Evolutionary conservation across 2,113 vertebrate genomes (phyloP).

Genomic region (Galemys pyrenaicus): DNA sequence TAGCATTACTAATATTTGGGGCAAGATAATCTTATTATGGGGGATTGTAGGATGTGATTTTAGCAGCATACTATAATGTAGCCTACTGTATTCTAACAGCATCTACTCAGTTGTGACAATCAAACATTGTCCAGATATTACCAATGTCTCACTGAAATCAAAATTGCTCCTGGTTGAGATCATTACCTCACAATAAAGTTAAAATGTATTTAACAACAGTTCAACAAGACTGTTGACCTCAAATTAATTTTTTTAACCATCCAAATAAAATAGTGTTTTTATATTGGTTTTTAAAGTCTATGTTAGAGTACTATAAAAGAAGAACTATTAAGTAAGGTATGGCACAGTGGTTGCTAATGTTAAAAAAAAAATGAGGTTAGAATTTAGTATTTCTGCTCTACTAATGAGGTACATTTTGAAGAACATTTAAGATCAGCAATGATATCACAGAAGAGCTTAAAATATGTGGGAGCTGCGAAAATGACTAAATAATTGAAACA

Average conservation of each 20-base stretch:
- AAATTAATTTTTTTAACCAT: constrained; percentile 7
- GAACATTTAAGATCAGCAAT: constrained; percentile 1
- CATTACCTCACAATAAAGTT: not conserved
- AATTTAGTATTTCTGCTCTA: not conserved
- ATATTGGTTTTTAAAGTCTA: not conserved
- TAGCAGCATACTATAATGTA: not conserved
- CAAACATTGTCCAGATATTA: constrained; percentile 11
- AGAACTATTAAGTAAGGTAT: not conserved
- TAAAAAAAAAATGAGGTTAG: not conserved
- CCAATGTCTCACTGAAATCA: not conserved
- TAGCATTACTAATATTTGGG: not conserved
- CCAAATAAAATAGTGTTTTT: constrained; percentile 18
- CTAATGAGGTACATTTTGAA: constrained; percentile 39
- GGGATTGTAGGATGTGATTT: not conserved
- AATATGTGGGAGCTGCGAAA: not conserved
- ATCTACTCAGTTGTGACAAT: not conserved
- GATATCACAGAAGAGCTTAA: not conserved
- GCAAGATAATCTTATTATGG: not conserved
- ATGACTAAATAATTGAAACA: constrained; percentile 18
- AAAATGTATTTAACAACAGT: constrained; percentile 4
- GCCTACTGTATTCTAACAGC: not conserved
- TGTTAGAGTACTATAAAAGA: not conserved
- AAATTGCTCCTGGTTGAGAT: not conserved
- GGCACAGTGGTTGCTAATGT: not conserved
- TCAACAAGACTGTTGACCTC: not conserved